phyloP scores from a whole-genome alignment of 2,888 invertebrate species.

The Dicyrtoma fusca region DNA sequence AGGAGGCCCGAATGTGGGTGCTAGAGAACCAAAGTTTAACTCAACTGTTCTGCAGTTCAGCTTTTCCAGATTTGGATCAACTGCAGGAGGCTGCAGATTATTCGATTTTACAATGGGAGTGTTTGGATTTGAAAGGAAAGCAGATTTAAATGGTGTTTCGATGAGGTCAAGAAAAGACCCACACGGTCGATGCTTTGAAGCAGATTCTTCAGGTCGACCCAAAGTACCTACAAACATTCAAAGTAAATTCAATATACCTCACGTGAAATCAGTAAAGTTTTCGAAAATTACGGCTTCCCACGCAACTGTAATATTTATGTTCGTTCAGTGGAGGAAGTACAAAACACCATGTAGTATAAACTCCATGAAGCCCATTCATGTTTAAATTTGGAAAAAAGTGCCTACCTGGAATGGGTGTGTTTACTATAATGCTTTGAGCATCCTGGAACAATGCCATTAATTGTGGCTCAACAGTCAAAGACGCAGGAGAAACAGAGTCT shows the following conservation, averaged over 20 bases:
- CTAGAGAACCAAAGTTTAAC: slow-evolving; percentile 9
- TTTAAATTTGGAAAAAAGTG: not conserved
- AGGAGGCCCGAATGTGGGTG: not conserved
- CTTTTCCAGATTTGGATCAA: not conserved
- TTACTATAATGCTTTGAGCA: slow-evolving; percentile 38
- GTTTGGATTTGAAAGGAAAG: slow-evolving; percentile 13
- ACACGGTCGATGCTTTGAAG: slow-evolving; percentile 23
- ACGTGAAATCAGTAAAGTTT: too few species aligned
- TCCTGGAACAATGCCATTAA: slow-evolving; percentile 45
- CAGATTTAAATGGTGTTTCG: slow-evolving; percentile 29
- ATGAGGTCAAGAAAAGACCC: slow-evolving; percentile 25
- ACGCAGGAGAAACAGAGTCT: not conserved
- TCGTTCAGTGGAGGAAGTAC: too few species aligned
- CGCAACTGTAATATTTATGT: too few species aligned
- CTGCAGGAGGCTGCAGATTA: not conserved
- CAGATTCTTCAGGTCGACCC: slow-evolving; percentile 29
- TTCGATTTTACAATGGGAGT: slow-evolving; percentile 23
- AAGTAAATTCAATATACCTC: too few species aligned
- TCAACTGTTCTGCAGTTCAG: slow-evolving; percentile 13
- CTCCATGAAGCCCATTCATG: too few species aligned
- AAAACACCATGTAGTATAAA: too few species aligned
- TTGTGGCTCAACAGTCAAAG: slow-evolving; percentile 39
- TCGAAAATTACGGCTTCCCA: too few species aligned
- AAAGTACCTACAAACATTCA: slow-evolving; percentile 15
- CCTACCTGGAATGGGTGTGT: slow-evolving; percentile 33